Conservation (phyloP, 1,140 invertebrate species). For the Drosophila persimilis region DNA sequence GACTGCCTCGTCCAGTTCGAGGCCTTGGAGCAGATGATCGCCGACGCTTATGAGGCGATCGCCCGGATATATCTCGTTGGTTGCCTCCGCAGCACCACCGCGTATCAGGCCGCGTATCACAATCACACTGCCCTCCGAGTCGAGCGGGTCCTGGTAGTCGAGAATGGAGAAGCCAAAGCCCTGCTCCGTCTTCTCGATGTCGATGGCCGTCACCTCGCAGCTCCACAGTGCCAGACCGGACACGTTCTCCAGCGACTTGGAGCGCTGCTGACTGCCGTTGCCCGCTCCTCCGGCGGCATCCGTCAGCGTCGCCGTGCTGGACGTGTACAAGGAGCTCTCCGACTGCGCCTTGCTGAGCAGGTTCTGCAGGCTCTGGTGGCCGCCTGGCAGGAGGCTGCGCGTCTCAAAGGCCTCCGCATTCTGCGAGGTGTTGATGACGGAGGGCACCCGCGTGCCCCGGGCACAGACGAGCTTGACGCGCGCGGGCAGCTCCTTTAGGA, state of each 20-base stretch:
- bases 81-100: constrained; percentile 93
- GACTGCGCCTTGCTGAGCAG: constrained; percentile 93
- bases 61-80: constrained; percentile 95
- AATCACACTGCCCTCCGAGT: constrained; percentile 95
- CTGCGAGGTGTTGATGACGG: constrained; percentile 89
- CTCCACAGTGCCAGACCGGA: constrained; percentile 96
- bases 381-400: constrained; percentile 90
- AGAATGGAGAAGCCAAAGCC: constrained; percentile 97
- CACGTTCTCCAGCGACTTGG: constrained; percentile 94
- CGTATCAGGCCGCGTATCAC: constrained; percentile 96
- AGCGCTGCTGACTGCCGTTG: constrained; percentile 83
- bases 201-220: constrained; percentile 92
- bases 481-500: constrained; percentile 93
- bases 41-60: constrained; percentile 95
- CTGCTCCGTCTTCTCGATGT: constrained; percentile 93
- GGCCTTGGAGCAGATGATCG: constrained; percentile 92
- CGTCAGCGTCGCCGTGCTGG: constrained; percentile 87
- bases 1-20: constrained; percentile 94
- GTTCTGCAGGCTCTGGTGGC: constrained; percentile 87
- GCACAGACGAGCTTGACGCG: constrained; percentile 91
- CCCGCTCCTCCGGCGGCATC: constrained; percentile 82
- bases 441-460: constrained; percentile 85
- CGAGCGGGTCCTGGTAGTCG: constrained; percentile 96
- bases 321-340: constrained; percentile 91
- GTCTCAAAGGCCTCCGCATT: constrained; percentile 90